A percentile compares a stretch with the other conserved stretches of the same genome.
These are phyloP conservation scores for Tragulus kanchil DNA, from an alignment of 2,113 vertebrate species.

Conservation along the genomic window DNA sequence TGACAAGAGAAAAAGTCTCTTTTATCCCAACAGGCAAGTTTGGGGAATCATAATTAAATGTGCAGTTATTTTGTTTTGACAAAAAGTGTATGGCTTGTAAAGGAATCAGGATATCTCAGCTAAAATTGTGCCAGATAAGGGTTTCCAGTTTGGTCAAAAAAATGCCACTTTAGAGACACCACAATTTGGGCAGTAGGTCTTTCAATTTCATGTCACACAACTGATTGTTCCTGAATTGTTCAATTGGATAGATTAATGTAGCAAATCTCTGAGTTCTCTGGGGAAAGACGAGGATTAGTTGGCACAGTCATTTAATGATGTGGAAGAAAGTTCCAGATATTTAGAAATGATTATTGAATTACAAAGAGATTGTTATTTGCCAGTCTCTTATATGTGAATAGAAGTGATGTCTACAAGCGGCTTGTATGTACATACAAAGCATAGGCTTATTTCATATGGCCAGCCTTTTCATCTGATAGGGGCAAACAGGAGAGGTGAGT, in stretches of 20 bases:
- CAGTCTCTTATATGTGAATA: background rate
- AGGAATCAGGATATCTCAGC: background rate
- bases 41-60: constrained; percentile 75
- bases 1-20: constrained; percentile 68
- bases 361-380: background rate
- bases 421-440: background rate
- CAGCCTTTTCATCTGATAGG: background rate
- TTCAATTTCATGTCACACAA: constrained; percentile 42
- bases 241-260: background rate
- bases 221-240: constrained; percentile 48
- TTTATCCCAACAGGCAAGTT: constrained; percentile 74
- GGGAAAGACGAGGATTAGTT: background rate
- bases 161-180: background rate
- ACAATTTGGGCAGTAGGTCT: constrained; percentile 10
- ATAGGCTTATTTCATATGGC: background rate
- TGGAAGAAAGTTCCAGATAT: constrained; percentile 18
- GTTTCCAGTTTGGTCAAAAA: background rate
- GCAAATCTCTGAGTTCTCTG: background rate
- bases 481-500: background rate
- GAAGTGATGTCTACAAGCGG: background rate
- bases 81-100: constrained; percentile 57
- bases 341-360: background rate
- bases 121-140: constrained; percentile 23
- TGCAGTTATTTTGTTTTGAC: constrained; percentile 75
- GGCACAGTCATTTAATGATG: background rate